These are phyloP conservation scores for Tarsius wallacei DNA, from an alignment of 2,797 vertebrate genomes.

Conservation along the genomic window DNA sequence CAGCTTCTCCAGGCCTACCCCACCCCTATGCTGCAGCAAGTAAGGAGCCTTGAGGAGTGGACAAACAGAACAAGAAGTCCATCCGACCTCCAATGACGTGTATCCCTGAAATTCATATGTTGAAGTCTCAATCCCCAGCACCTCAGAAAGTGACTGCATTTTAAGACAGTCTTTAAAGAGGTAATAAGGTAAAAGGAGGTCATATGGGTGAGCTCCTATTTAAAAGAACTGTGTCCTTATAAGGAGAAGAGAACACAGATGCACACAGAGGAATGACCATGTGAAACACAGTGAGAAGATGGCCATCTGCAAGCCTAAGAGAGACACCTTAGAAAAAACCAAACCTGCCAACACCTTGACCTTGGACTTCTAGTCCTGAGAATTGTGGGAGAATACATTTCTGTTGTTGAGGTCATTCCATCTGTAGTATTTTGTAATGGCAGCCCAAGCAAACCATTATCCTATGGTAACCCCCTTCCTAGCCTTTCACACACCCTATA, in stretches of 20 bases:
- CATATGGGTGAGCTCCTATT: neutral
- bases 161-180: neutral
- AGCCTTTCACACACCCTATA: neutral
- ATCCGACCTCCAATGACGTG: neutral
- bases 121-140: neutral
- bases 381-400: neutral
- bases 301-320: too few relatives aligned
- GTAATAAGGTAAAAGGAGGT: neutral
- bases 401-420: neutral
- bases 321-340: neutral
- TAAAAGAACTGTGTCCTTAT: neutral
- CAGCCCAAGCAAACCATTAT: neutral
- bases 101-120: neutral
- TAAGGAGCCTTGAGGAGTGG: neutral
- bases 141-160: neutral
- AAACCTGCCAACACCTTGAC: neutral
- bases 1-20: too few relatives aligned
- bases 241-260: neutral
- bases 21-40: neutral
- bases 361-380: neutral
- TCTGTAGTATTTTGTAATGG: neutral
- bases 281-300: neutral
- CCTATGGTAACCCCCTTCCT: neutral
- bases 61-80: neutral
- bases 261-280: accelerated